Base-by-base conservation (phyloP, 2,113 vertebrate genomes). In the Python bivittatus region DNA sequence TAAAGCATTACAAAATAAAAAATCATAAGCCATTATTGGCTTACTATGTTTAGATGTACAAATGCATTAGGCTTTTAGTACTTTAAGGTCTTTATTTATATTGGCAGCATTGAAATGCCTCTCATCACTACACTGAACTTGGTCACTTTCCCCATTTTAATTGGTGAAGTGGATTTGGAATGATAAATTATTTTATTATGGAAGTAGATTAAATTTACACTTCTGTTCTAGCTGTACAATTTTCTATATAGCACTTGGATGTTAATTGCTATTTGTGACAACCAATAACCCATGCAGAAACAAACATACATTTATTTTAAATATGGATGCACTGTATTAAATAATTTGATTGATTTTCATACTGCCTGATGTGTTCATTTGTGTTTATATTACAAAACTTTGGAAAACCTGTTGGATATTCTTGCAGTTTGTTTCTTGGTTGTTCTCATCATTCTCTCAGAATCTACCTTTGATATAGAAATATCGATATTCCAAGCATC, bases 251-350 rank as follows among this genome's bases (percentile, higher is more conserved):
- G 96, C 94, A 97, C 96, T 97, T 97, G 95, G 94, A 96, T 97
- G 96, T 94, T 97, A 95, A 96, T 97, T 96, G 96, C 97, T 98
- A 96, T 98, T 97, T 96, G 97, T 98, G 97, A 97, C 97, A 96
- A 97, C 96, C 96, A 96, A 95, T 97, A 98, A 96, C 95, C 96
- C 95, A 97, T 97, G 97, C 97, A 96, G 96, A 98, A 97, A 98
- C 98, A 97, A 98, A 98, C 98, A 98, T 98, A 98, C 98, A 98
- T 97, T 98, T 99, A 98, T 98, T 98, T 97, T 97, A 98, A 98
- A 98, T 97, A 98, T 98, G 97, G 98, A 97, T 98, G 97, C 97
- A 98, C 97, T 98, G 98, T 98, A 99, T 99, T 99, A 99, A 99
- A 98, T 98, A 98, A 98, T 98, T 98, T 91, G 57, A 98, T 98